phyloP scores from a whole-genome alignment of 2,113 vertebrate species.

The Petrocephalus microphthalmus region DNA sequence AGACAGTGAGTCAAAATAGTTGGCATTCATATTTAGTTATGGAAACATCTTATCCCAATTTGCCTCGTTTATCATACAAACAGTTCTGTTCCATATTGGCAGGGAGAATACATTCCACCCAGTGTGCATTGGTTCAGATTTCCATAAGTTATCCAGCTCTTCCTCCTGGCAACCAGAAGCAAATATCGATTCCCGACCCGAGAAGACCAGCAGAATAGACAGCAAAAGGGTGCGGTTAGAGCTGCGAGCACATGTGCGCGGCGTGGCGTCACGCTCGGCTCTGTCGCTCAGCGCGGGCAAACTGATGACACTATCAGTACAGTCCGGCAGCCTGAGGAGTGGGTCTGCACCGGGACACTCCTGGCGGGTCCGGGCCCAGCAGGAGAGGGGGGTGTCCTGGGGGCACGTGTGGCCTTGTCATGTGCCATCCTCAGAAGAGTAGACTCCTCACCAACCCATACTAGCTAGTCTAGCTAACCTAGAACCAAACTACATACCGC shows the following conservation, averaged over 20 bases:
- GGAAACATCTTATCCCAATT: not conserved
- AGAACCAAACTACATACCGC: not conserved
- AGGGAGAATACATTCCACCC: not conserved
- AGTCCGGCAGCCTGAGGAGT: not conserved
- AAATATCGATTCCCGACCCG: not conserved
- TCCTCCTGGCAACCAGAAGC: not conserved
- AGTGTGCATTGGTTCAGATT: not conserved
- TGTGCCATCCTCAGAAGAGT: not conserved
- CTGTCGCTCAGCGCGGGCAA: not conserved
- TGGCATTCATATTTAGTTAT: constrained; percentile 9
- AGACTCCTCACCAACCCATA: not conserved
- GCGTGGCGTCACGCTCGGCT: not conserved
- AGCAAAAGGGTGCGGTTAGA: not conserved
- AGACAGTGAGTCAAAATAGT: not conserved
- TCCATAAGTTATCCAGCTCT: not conserved
- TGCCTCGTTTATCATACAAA: not conserved
- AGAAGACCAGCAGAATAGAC: not conserved
- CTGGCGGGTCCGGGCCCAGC: not conserved
- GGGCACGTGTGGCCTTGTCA: not conserved
- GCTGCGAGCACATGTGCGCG: too few relatives aligned
- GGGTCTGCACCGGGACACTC: not conserved
- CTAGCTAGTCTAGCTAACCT: not conserved
- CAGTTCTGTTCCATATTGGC: not conserved
- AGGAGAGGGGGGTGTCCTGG: not conserved
- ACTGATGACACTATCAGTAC: not conserved